Conservation (phyloP, 1,140 invertebrate genomes). For the Leptinotarsa undecemlineata region DNA sequence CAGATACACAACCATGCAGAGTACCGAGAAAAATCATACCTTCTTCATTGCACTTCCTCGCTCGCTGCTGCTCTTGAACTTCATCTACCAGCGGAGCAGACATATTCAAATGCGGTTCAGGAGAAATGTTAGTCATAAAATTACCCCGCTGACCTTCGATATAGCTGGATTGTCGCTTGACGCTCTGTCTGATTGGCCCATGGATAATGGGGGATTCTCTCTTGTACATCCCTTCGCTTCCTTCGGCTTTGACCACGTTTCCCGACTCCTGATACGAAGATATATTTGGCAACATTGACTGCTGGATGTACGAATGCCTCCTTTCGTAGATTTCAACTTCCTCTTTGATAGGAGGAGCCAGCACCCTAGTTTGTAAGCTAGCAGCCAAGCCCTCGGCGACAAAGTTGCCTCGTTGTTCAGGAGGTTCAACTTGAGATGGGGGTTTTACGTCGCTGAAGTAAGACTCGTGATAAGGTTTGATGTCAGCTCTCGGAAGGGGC, state of each 20-base stretch:
- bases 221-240: conserved; percentile 50
- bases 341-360: conserved; percentile 57
- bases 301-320: conserved; percentile 26
- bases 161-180: conserved; percentile 41
- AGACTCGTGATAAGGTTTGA: conserved; percentile 73
- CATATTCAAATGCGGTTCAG: conserved; percentile 65
- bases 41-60: conserved; percentile 51
- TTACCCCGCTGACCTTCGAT: conserved; percentile 23
- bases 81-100: conserved; percentile 68
- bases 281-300: conserved; percentile 13
- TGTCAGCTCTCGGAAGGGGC: conserved; percentile 70
- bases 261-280: conserved; percentile 6
- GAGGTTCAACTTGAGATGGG: conserved; percentile 57
- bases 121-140: conserved; percentile 51
- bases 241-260: conserved; percentile 35
- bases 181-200: conserved; percentile 44
- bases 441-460: conserved; percentile 69
- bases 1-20: conserved; percentile 9
- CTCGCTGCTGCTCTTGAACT: conserved; percentile 55
- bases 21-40: conserved; percentile 39
- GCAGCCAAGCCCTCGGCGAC: conserved; percentile 75
- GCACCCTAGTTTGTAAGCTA: conserved; percentile 76
- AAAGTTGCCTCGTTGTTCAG: conserved; percentile 56
- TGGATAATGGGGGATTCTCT: conserved; percentile 54
- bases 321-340: conserved; percentile 48